Conservation (phyloP, 2,888 invertebrate genomes). For the Caenorhabditis japonica region DNA sequence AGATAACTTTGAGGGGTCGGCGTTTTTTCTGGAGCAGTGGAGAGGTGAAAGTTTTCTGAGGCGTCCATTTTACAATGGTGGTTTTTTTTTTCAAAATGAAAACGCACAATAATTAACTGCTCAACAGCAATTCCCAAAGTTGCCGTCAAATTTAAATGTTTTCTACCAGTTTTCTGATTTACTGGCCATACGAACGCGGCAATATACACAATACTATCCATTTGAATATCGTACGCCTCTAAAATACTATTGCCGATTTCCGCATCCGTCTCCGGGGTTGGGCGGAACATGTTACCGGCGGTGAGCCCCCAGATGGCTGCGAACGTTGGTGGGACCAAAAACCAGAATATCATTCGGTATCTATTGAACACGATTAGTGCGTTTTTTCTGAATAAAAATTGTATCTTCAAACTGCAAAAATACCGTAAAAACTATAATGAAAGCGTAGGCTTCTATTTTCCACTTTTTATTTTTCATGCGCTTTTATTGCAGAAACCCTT, state of each 20-base stretch:
- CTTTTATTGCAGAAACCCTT: too few relatives aligned
- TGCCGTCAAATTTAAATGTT: slow-evolving; percentile 4
- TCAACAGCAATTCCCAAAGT: slow-evolving; percentile 21
- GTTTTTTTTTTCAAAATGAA: background rate
- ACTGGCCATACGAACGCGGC: slow-evolving; percentile 36
- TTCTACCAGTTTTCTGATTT: background rate
- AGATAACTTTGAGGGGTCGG: too few relatives aligned
- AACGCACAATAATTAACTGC: slow-evolving; percentile 16
- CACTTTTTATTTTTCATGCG: too few relatives aligned
- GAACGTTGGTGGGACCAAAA: slow-evolving; percentile 16
- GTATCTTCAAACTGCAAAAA: background rate
- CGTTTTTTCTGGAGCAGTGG: too few relatives aligned
- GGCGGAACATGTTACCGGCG: slow-evolving; percentile 11
- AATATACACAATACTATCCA: slow-evolving; percentile 26
- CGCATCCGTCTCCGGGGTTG: slow-evolving; percentile 4
- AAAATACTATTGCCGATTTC: slow-evolving; percentile 26
- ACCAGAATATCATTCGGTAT: slow-evolving; percentile 5
- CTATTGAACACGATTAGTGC: background rate
- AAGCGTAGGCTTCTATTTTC: too few relatives aligned
- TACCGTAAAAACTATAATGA: too few relatives aligned
- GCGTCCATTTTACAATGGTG: too few relatives aligned
- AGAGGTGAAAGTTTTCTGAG: too few relatives aligned
- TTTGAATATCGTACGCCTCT: slow-evolving; percentile 22
- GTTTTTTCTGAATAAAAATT: slow-evolving; percentile 4
- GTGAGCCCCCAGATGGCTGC: slow-evolving; percentile 21